These are phyloP conservation scores for Eulemur rubriventer DNA, from an alignment of 2,797 vertebrate genomes.

Conservation along the genomic window DNA sequence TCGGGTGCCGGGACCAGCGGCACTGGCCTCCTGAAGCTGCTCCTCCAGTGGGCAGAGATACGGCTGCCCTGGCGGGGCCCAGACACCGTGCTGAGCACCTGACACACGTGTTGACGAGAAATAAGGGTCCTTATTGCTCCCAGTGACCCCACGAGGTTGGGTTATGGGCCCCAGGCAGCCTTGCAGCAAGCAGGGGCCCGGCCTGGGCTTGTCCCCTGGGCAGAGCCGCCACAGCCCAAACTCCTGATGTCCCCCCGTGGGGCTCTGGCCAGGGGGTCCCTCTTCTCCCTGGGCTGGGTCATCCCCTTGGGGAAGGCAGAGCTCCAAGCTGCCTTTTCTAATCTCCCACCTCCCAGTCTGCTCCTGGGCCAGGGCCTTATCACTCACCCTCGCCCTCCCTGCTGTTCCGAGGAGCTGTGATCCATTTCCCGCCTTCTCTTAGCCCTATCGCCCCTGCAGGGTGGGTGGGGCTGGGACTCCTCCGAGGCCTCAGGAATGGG, in stretches of 20 bases:
- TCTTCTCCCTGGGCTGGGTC: background rate
- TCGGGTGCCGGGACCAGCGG: accelerated
- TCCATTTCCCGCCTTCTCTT: conserved; percentile 58
- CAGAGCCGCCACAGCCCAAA: background rate
- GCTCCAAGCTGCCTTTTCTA: conserved; percentile 32
- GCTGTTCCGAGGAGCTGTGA: background rate
- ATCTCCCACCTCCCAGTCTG: conserved; percentile 30
- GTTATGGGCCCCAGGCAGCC: no score
- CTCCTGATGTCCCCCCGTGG: no score
- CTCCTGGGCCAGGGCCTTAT: conserved; percentile 46
- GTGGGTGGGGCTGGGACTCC: background rate
- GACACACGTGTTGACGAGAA: accelerated
- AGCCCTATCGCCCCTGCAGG: background rate
- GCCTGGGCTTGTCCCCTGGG: background rate
- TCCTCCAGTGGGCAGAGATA: background rate
- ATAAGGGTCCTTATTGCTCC: background rate
- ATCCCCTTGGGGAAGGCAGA: background rate
- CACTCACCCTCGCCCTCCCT: background rate
- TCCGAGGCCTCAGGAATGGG: background rate
- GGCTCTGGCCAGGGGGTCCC: background rate
- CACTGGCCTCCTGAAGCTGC: background rate
- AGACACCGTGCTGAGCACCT: accelerated
- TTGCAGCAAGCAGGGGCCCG: no score
- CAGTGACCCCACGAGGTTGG: no score
- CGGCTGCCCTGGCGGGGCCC: background rate